A percentile compares a stretch with the other conserved stretches of the same genome.
phyloP scores from a whole-genome alignment of 1,140 invertebrate genomes.

The Chelonus insularis region DNA sequence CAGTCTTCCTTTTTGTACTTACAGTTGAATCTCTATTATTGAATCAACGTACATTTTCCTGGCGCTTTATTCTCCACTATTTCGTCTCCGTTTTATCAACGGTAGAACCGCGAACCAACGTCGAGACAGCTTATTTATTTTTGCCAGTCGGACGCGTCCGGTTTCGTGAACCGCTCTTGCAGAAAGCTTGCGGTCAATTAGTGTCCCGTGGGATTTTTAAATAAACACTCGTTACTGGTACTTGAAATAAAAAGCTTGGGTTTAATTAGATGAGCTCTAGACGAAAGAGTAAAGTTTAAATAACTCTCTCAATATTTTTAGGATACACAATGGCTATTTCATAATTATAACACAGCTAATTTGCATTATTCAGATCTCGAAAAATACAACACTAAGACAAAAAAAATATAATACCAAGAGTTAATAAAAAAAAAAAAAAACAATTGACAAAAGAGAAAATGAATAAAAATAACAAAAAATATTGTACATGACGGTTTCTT shows the following conservation, averaged over 20 bases:
- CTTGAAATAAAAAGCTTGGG: slow-evolving; percentile 45
- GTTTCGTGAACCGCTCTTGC: slow-evolving; percentile 28
- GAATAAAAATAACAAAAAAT: too few species aligned
- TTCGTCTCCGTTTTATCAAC: slow-evolving; percentile 23
- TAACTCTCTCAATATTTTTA: slow-evolving; percentile 18
- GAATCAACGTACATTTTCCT: slow-evolving; percentile 11
- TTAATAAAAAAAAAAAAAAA: too few species aligned
- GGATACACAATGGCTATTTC: slow-evolving; percentile 9
- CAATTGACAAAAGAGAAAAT: too few species aligned
- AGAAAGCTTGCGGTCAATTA: slow-evolving; percentile 46
- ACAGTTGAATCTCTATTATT: slow-evolving; percentile 10
- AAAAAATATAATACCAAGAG: too few species aligned
- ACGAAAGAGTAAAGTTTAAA: slow-evolving; percentile 22
- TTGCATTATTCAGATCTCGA: neutral
- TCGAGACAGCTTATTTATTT: slow-evolving; percentile 43
- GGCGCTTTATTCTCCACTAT: neutral
- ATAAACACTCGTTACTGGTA: slow-evolving; percentile 51
- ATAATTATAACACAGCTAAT: neutral
- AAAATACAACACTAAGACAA: too few species aligned
- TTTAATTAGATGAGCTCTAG: slow-evolving; percentile 44
- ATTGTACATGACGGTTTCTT: too few species aligned
- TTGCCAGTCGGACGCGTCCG: slow-evolving; percentile 30
- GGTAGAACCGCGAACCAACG: slow-evolving; percentile 16
- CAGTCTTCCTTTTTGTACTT: neutral
- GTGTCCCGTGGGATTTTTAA: slow-evolving; percentile 44